Evolutionary conservation across 2,113 vertebrate species (phyloP), one percentile per base, ranked within the genome.

Genomic region (Rallus limicola): DNA sequence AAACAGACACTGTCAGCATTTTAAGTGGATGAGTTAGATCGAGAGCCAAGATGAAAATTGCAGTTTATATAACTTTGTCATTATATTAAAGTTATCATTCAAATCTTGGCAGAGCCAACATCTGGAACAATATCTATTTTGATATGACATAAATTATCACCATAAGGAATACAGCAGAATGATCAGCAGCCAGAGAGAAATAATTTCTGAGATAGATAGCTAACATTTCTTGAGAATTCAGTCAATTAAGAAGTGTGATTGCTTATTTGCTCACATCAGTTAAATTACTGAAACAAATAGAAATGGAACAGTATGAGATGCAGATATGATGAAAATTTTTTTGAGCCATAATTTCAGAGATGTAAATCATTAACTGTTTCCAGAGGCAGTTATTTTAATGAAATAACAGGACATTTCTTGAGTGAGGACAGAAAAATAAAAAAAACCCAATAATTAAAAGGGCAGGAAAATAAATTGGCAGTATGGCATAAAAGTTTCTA

Each of bases 221-320:
- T 83, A 86, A 92, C 40, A 56, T 79, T 93, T 92, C 46, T 92
- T 86, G 63, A 80, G 38, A 93, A 84, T 92, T 95, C 71, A 63
- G 64, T 86, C 5, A 2, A 44, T 92, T 86, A 86, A 63, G 76
- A 92, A 78, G 18, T 75, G 64, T 74, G 53, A 83, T 93, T 93
- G 85, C 48, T 90, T 94, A 81, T 92, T 90, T 78, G 85, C 80
- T 92, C 64, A 56, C 46, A 90, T 78, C 48, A 90, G 33, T 87
- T 95, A 71, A 93, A 93, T 92, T 88, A 78, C 56, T 83, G 72
- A 81, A 95, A 96, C 64, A 96, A 94, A 81, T 59, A 84, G 28
- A 68, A 81, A 64, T 71, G 33, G 42, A 90, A 78, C 26, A 71
- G 16, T 81, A 75, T 78, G 52, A 84, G 53, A 86, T 78, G 40